Evolutionary conservation across 2,113 vertebrate genomes (phyloP).

Genomic region (Gnathonemus echidnorhynchus): DNA sequence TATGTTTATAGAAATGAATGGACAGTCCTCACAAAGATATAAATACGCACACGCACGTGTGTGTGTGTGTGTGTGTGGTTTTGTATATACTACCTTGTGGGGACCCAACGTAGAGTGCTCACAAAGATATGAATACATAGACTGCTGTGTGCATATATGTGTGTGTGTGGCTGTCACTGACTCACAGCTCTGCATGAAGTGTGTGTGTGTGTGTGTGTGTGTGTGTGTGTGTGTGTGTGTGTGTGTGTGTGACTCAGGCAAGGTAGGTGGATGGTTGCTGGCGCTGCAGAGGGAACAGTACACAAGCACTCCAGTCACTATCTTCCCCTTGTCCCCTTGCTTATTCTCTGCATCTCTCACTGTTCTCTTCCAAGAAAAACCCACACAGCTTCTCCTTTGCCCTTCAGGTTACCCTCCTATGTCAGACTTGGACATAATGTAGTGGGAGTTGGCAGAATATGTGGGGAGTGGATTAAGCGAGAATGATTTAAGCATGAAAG

Average conservation of each 20-base stretch:
- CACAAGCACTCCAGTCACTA: neutral
- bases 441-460: neutral
- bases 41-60: neutral
- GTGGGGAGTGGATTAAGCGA: neutral
- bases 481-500: neutral
- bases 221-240: neutral
- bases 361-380: neutral
- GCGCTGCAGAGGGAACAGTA: neutral
- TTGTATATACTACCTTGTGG: neutral
- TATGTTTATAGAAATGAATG: neutral
- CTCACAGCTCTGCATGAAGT: conserved; percentile 13
- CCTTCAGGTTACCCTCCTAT: neutral
- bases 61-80: neutral
- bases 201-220: neutral
- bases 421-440: neutral
- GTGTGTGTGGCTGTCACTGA: neutral
- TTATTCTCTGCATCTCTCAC: neutral
- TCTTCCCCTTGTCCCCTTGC: neutral
- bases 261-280: conserved; percentile 17
- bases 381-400: neutral
- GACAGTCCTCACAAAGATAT: neutral
- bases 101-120: neutral
- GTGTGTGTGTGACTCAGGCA: neutral
- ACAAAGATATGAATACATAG: neutral
- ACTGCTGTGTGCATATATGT: neutral